Evolutionary conservation across 2,888 invertebrate species (phyloP), one percentile per base, ranked within the genome.

Genomic region (Galerucella calmariensis): DNA sequence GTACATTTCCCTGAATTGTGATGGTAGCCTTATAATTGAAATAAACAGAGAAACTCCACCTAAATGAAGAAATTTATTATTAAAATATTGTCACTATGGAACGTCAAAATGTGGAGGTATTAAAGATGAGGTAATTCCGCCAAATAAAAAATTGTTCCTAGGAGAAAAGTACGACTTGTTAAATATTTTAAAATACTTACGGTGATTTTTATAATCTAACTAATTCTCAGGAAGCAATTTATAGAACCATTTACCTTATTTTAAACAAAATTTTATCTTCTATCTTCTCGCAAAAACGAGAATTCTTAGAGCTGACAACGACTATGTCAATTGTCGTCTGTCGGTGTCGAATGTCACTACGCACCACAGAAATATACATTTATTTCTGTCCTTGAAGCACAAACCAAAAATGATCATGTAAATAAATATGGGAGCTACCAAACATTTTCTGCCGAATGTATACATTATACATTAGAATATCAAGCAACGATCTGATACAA

Each of bases 211-310:
- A 72, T 5, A 24, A 56, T 68, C n/a, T 68, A 51, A 63, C 62
- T 58, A 61, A 44, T 61, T 68, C 10, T 53, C 27, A 62, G 41
- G 56, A 74, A 68, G 72, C 46, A 67, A 66, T 74, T 73, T 76
- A 76, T 73, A 79, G 69, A 74, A 75, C 75, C 76, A 79, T 79
- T 66, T 79, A 79, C 77, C 76, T 78, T 79, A 67, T 67, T 69
- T 74, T 66, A 66, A 74, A 75, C 35, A 16, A 73, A 74, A 74
- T 61, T 67, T 73, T 56, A 66, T 61, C 24, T 72, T 75, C 67
- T 56, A 66, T 61, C 24, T 72, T 75, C 67, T 71, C 63, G 66
- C 41, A 27, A 59, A 76, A 75, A 74, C 74, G 68, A 75, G 67
- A 74, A 62, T 51, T 75, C 71, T 69, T 75, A 67, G 59, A 58